Conservation (phyloP, 2,888 invertebrate genomes). For the Leucoptera coffeella region DNA sequence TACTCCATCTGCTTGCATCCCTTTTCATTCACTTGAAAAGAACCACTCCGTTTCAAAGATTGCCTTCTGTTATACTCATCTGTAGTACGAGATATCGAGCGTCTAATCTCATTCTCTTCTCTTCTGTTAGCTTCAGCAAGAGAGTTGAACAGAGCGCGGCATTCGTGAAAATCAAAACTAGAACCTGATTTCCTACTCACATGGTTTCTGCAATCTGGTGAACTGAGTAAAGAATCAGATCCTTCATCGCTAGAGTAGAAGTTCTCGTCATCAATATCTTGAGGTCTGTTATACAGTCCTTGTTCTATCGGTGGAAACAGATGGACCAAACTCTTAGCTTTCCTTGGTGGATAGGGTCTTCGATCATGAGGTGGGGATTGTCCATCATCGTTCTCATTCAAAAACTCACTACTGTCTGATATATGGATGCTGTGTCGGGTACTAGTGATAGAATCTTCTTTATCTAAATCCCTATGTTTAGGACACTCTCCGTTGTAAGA, state of each 20-base stretch:
- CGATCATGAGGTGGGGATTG: conserved; percentile 74
- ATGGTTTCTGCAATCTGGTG: conserved; percentile 44
- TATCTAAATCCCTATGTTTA: conserved; percentile 26
- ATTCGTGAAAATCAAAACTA: conserved; percentile 40
- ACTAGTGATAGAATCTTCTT: conserved; percentile 49
- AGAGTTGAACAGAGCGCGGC: conserved; percentile 53
- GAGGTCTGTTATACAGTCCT: conserved; percentile 47
- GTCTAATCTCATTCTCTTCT: conserved; percentile 20
- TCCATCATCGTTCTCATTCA: conserved; percentile 36
- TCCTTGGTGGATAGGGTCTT: conserved; percentile 74
- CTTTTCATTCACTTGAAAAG: conserved; percentile 39
- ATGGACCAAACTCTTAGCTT: conserved; percentile 65
- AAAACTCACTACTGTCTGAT: conserved; percentile 36
- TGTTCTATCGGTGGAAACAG: conserved; percentile 59
- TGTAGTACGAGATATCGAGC: conserved; percentile 28
- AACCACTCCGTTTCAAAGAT: conserved; percentile 40
- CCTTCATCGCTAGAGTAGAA: conserved; percentile 61
- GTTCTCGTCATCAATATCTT: conserved; percentile 49
- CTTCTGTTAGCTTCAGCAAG: conserved; percentile 47
- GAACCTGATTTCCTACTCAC: conserved; percentile 22
- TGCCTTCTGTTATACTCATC: conserved; percentile 26
- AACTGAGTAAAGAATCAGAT: conserved; percentile 64
- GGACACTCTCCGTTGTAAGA: conserved; percentile 34
- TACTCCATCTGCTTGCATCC: conserved; percentile 39
- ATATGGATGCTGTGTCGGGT: conserved; percentile 47